Conservation (phyloP, 2,113 vertebrate genomes). For the Plectropomus leopardus region DNA sequence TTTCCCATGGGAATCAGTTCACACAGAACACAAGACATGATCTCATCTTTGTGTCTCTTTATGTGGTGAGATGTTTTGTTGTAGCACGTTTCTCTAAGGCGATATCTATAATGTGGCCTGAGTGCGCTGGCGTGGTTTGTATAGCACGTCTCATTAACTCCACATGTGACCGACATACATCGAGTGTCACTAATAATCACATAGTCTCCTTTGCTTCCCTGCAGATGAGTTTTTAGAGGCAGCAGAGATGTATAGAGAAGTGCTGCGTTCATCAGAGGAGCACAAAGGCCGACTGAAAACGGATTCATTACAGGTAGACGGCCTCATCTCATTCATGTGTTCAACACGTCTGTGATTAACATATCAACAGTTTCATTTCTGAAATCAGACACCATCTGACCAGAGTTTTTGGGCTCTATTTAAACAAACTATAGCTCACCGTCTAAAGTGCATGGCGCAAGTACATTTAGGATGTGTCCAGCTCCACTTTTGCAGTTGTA, state of each 20-base stretch:
- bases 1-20: constrained; percentile 77
- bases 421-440: too few relatives aligned
- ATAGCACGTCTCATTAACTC: constrained; percentile 38
- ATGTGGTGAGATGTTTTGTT: constrained; percentile 40
- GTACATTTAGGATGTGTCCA: too few relatives aligned
- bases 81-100: not conserved
- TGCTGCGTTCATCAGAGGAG: constrained; percentile 96
- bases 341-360: constrained; percentile 12
- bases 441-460: too few relatives aligned
- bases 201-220: constrained; percentile 26
- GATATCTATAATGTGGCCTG: not conserved
- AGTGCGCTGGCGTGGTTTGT: not conserved
- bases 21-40: constrained; percentile 43
- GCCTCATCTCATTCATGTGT: constrained; percentile 1
- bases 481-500: too few relatives aligned
- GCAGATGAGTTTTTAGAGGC: constrained; percentile 91
- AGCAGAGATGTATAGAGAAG: constrained; percentile 94
- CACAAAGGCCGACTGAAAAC: constrained; percentile 98
- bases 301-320: constrained; percentile 94
- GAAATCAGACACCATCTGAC: not conserved
- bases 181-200: constrained; percentile 7
- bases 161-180: not conserved
- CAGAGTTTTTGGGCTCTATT: not conserved
- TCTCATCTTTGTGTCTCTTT: constrained; percentile 49
- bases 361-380: constrained; percentile 20